These are phyloP conservation scores for Nomada lathburiana DNA, from an alignment of 2,888 invertebrate species.

Conservation along the genomic window DNA sequence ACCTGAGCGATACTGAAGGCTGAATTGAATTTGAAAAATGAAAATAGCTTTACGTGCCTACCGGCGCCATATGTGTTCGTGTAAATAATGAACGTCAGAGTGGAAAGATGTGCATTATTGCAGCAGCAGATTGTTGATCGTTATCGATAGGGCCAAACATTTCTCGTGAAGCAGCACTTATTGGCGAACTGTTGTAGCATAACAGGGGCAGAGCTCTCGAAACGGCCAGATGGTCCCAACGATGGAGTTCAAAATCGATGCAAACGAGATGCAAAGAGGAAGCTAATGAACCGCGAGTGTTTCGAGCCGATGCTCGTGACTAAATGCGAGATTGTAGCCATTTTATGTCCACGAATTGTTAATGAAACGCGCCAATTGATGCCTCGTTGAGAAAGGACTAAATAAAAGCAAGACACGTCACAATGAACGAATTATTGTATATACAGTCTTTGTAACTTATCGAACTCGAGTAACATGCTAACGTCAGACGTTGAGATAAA, in stretches of 20 bases:
- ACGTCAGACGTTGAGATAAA: too few species aligned
- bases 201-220: constrained; percentile 5
- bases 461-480: too few species aligned
- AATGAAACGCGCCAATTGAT: constrained; percentile 21
- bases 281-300: constrained; percentile 62
- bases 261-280: constrained; percentile 61
- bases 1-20: not conserved
- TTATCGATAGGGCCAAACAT: constrained; percentile 17
- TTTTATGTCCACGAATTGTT: constrained; percentile 13
- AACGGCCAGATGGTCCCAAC: constrained; percentile 23
- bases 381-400: too few species aligned
- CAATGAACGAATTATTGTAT: too few species aligned
- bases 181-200: constrained; percentile 17
- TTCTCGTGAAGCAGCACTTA: constrained; percentile 8
- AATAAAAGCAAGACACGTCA: too few species aligned
- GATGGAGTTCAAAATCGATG: constrained; percentile 38
- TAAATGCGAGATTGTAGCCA: constrained; percentile 22
- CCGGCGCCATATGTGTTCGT: too few species aligned
- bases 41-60: not conserved
- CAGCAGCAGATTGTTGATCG: constrained; percentile 14
- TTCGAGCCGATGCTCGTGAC: not conserved
- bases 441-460: not conserved
- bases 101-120: not conserved
- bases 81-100: not conserved
- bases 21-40: not conserved